phyloP scores from a whole-genome alignment of 2,888 invertebrate species.

The Drosophila sordidula region DNA sequence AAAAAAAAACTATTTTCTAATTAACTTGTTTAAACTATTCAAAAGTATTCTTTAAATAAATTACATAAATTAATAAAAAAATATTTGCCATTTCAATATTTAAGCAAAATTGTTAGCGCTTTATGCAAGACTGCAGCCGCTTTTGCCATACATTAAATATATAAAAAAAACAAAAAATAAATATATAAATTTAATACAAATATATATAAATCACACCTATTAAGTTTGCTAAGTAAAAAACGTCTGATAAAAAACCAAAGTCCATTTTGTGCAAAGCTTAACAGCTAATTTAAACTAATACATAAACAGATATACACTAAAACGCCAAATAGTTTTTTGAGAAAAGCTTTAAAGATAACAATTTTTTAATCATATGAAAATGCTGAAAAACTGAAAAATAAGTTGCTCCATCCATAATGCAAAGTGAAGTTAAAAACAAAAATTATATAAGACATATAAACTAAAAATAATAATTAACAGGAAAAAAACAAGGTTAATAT shows the following conservation, averaged over 20 bases:
- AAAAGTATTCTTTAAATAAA: neutral
- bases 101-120: slow-evolving; percentile 34
- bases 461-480: neutral
- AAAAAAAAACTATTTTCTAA: neutral
- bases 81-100: slow-evolving; percentile 6
- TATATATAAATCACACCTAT: slow-evolving; percentile 20
- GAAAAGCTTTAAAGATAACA: slow-evolving; percentile 38
- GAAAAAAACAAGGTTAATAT: slow-evolving; percentile 7
- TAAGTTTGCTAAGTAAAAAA: slow-evolving; percentile 39
- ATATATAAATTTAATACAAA: slow-evolving; percentile 9
- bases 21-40: neutral
- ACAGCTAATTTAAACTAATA: slow-evolving; percentile 10
- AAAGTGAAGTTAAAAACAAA: slow-evolving; percentile 39
- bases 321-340: slow-evolving; percentile 31
- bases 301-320: slow-evolving; percentile 12
- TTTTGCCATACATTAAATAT: slow-evolving; percentile 38
- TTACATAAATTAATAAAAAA: slow-evolving; percentile 5
- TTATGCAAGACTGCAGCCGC: slow-evolving; percentile 51
- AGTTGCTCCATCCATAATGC: slow-evolving; percentile 58
- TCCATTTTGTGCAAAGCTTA: slow-evolving; percentile 61
- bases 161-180: slow-evolving; percentile 19
- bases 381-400: slow-evolving; percentile 43
- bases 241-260: slow-evolving; percentile 40
- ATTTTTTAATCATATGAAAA: slow-evolving; percentile 3
- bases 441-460: slow-evolving; percentile 20